Evolutionary conservation across 1,140 invertebrate genomes (phyloP).

Genomic region (Himalopsyche phryganea): DNA sequence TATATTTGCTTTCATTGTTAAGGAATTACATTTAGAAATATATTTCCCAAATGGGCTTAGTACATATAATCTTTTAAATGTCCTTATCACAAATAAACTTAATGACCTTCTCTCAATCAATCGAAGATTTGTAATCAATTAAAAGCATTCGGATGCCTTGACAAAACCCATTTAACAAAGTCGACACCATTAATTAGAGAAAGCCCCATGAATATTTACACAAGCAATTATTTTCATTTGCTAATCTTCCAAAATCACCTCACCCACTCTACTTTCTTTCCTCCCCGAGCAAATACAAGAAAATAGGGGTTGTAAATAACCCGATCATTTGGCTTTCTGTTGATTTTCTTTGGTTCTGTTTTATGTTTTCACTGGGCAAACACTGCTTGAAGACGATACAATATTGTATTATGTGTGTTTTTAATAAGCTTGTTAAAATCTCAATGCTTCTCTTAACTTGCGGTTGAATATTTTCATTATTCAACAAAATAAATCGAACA

Average conservation of each 20-base stretch:
- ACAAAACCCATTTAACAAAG: conserved; percentile 2
- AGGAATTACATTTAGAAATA: no score
- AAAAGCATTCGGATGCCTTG: not conserved
- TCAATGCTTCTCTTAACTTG: no score
- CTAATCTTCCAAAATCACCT: not conserved
- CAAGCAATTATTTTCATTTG: conserved; percentile 3
- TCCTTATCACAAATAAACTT: not conserved
- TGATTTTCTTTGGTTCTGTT: no score
- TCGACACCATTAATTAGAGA: conserved; percentile 8
- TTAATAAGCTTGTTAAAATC: no score
- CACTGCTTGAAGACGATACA: no score
- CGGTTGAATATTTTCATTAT: no score
- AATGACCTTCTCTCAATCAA: not conserved
- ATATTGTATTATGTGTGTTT: no score
- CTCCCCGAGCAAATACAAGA: not conserved
- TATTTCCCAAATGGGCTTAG: no score
- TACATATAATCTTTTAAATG: not conserved
- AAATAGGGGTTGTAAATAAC: not conserved
- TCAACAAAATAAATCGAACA: no score
- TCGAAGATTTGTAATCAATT: not conserved
- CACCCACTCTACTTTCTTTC: not conserved
- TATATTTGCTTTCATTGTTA: no score
- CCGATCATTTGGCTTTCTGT: not conserved
- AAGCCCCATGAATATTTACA: conserved; percentile 10
- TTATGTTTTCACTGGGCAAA: no score